Base-by-base conservation (phyloP, 2,113 vertebrate species). In the Corythornis cristatus region DNA sequence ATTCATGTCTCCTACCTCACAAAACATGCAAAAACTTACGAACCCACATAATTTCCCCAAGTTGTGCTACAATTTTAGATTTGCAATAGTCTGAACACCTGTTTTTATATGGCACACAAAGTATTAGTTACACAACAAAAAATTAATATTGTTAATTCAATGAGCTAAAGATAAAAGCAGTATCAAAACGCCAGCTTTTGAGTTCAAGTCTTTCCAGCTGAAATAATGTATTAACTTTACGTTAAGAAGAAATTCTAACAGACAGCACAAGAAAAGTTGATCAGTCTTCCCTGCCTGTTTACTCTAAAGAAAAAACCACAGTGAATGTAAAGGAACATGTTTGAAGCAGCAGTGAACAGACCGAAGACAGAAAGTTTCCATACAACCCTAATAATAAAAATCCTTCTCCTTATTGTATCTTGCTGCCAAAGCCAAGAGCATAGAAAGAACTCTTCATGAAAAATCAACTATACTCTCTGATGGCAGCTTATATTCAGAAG, bases 141-240 rank as follows among this genome's bases (percentile, higher is more conserved):
- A 35, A 31, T 1, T 1, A 73, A 40, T 23, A 33, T 7, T 8
- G 4, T 11, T 68, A 71, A 81, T 75, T 66, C 45, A 65, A 25
- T 31, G 58, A 0, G 2, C 5, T 22, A 57, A 9, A 65, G 13
- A 64, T 15, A 83, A 35, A 0, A 53, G 15, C 12, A 35, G 45
- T 33, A 86, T 46, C 33, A 67, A 75, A 87, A 62, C 6, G 86
- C 6, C 13, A 40, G 40, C 14, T 83, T 92, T 54, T 54, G 43
- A 79, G 26, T 50, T 83, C 28, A 87, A 19, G 22, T 62, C 46
- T 70, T 87, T 71, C 56, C 4, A 8, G 35, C 6, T 31, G 11
- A 79, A 84, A 40, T 11, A 62, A 31, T 16, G 1, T 5, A 67
- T 10, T 60, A 46, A 43, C 42, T 26, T 75, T 56, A 65, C 0